phyloP scores from a whole-genome alignment of 2,888 invertebrate species.

The Sesamia inferens region DNA sequence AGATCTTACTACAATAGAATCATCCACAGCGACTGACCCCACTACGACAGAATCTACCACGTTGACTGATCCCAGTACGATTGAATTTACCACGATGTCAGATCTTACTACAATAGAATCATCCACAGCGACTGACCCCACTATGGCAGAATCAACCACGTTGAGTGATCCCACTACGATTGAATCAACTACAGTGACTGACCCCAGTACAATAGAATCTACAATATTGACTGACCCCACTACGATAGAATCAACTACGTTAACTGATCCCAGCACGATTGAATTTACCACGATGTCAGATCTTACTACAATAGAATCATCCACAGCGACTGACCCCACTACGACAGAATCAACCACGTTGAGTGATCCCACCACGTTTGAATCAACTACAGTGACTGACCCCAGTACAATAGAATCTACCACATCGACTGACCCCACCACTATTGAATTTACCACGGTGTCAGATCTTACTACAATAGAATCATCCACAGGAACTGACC shows the following conservation, averaged over 20 bases:
- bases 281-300: background rate
- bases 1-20: background rate
- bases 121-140: slow-evolving; percentile 4
- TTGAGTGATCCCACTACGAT: background rate
- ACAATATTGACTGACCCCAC: background rate
- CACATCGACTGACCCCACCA: background rate
- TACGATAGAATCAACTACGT: slow-evolving; percentile 1
- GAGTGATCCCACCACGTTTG: background rate
- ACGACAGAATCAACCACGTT: slow-evolving; percentile 7
- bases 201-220: slow-evolving; percentile 10
- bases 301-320: background rate
- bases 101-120: background rate
- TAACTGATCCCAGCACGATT: background rate
- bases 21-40: too few relatives aligned
- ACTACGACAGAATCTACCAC: too few relatives aligned
- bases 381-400: background rate
- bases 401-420: background rate
- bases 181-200: background rate
- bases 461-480: slow-evolving; percentile 4
- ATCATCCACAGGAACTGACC: background rate
- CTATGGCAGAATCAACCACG: background rate
- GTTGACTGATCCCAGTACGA: too few relatives aligned
- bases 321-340: background rate
- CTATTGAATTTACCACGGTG: background rate
- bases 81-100: background rate